Conservation (phyloP, 2,797 vertebrate genomes). For the Cyclura pinguis region DNA sequence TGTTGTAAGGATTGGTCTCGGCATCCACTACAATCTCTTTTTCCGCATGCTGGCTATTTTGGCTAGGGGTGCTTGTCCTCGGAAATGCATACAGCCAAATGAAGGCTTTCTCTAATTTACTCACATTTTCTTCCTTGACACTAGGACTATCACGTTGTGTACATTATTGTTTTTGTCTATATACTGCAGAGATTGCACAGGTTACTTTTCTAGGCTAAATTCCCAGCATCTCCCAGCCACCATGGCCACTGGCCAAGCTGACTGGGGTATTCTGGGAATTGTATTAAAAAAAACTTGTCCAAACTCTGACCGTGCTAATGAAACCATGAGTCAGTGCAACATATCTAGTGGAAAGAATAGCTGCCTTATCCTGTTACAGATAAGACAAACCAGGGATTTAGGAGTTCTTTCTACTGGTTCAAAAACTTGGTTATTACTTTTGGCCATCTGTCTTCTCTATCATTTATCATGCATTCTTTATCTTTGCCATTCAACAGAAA, state of each 20-base stretch:
- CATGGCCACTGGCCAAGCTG: too few relatives aligned
- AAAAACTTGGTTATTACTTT: neutral
- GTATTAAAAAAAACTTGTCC: too few relatives aligned
- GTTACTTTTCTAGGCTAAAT: too few relatives aligned
- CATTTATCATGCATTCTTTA: too few relatives aligned
- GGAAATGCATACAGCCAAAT: neutral
- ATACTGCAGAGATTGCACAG: too few relatives aligned
- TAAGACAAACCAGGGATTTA: neutral
- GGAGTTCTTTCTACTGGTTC: neutral
- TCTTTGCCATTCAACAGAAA: neutral
- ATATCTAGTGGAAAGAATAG: constrained; percentile 11
- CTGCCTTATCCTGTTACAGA: neutral
- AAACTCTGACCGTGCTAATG: neutral
- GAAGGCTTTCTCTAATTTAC: constrained; percentile 6
- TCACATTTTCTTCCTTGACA: neutral
- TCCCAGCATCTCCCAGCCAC: too few relatives aligned
- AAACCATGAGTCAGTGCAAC: neutral
- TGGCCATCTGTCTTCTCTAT: neutral
- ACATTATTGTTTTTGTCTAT: too few relatives aligned
- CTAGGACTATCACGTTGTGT: neutral
- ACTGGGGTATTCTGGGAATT: too few relatives aligned
- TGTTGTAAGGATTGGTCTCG: neutral
- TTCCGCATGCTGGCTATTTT: constrained; percentile 1
- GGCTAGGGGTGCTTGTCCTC: neutral
- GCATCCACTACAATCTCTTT: constrained; percentile 18